These are phyloP conservation scores for Agrochola macilenta DNA, from an alignment of 2,888 invertebrate genomes.

Conservation along the genomic window DNA sequence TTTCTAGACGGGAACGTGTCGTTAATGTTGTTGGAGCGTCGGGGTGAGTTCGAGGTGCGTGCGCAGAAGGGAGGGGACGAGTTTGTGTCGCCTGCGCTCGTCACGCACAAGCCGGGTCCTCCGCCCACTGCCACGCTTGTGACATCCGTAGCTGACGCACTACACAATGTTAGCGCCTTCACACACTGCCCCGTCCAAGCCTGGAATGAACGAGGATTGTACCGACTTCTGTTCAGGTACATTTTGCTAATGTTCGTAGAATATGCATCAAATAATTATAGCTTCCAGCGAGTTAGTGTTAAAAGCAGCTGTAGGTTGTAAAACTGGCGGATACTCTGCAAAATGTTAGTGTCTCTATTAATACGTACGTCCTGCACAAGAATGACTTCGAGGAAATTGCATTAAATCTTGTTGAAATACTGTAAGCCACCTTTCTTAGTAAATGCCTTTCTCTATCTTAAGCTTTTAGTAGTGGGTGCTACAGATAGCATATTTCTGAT, in stretches of 20 bases:
- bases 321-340: constrained; percentile 11
- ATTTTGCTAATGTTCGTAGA: constrained; percentile 1
- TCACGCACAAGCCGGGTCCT: constrained; percentile 62
- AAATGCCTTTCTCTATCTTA: constrained; percentile 16
- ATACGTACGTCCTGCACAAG: not conserved
- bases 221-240: constrained; percentile 84
- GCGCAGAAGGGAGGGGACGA: constrained; percentile 80
- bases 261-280: constrained; percentile 17
- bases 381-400: constrained; percentile 23
- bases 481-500: constrained; percentile 21
- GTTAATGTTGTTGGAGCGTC: constrained; percentile 80
- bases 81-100: constrained; percentile 69
- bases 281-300: constrained; percentile 12
- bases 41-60: constrained; percentile 83
- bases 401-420: constrained; percentile 7
- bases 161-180: constrained; percentile 80
- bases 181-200: constrained; percentile 77
- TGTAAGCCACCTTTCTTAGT: constrained; percentile 9
- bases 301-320: not conserved
- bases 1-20: constrained; percentile 84
- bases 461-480: constrained; percentile 16
- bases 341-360: constrained; percentile 10
- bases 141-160: constrained; percentile 76
- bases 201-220: constrained; percentile 85
- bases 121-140: constrained; percentile 81